Evolutionary conservation across 2,888 invertebrate genomes (phyloP), one percentile per base, ranked within the genome.

Genomic region (Acronicta psi): DNA sequence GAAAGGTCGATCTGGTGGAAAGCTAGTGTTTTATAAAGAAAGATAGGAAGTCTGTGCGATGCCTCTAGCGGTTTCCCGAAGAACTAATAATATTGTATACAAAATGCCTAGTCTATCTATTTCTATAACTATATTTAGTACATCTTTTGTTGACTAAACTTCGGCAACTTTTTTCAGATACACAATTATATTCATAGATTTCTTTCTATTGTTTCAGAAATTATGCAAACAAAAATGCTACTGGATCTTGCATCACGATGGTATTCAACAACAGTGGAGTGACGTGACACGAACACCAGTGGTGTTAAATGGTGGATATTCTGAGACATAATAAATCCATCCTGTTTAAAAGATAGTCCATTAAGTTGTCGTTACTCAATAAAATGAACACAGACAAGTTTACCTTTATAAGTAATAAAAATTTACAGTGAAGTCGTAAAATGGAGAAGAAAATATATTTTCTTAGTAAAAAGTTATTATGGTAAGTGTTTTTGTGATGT

Each of bases 401-500:
- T 58, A 78, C 59, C 56, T 69, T 79, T 66, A 73, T 63, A 72
- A 58, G 58, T 59, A 60, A 68, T 67, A 76, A 75, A 77, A 74
- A 54, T 70, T 60, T 56, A 75, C 59, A 76, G 79, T 85, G 81
- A 83, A 73, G 51, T 65, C 55, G 74, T 79, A 90, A 85, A 80
- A 93, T 92, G 92, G 91, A 83, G 82, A 83, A 79, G 70, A 82
- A 79, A 77, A 81, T 59, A 74, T 44, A 73, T 63, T 71, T 76
- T 68, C 63, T 76, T 54, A 81, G 81, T 81, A 75, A 81, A 71
- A 83, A 79, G 65, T 76, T 86, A 64, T 80, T 90, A 80, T 89
- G 90, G 91, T 91, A 73, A 89, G 90, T 85, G 49, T 42, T 58
- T 51, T 40, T 36, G 14, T 37, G 13, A 41, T 37, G 0, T 37